Base-by-base conservation (phyloP, 2,888 invertebrate genomes). In the Capitulum mitella region DNA sequence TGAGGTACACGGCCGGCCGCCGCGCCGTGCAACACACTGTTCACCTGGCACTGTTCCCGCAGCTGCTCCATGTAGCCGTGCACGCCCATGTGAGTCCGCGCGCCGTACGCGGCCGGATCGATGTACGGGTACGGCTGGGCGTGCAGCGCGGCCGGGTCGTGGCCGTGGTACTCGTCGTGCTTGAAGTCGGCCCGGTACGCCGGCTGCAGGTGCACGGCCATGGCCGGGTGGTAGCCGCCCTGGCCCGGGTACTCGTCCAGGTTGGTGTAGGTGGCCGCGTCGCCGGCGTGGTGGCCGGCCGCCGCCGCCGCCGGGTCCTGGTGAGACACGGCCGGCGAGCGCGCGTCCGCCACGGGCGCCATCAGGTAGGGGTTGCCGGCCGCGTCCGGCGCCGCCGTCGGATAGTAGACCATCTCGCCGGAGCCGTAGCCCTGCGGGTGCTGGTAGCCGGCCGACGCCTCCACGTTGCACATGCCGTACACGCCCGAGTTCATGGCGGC, bases 401-500 rank as follows among this genome's bases (percentile, higher is more conserved):
- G 80, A 64, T 81, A 81, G 64, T 81, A 80, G 78, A 70, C 76
- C 61, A 78, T 78, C 48, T 80, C 78, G 58, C 80, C 80, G 70
- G 80, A 81, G 79, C 81, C 81, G 79, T 82, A 82, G 40, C 80
- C 81, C 51, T 81, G 81, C 54, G 81, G 77, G 78, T 80, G 79
- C 77, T 80, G 80, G 77, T 81, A 82, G 54, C 76, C 76, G 29
- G 76, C 46, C 46, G 76, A 14, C 5, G 82, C 58, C 78, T 82
- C 82, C 46, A 80, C 80, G 80, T 80, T 80, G 78, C 82, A 82
- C 80, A 81, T 80, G 78, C 82, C 80, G 82, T 82, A 82, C 80
- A 82, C 81, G 48, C 76, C 76, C 79, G 79, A 81, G 81, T 82
- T 82, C 82, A 82, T 82, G 79, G 77, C 80, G 80, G 58, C 29